Evolutionary conservation across 2,113 vertebrate genomes (phyloP).

Genomic region (Microcebus jonahi): DNA sequence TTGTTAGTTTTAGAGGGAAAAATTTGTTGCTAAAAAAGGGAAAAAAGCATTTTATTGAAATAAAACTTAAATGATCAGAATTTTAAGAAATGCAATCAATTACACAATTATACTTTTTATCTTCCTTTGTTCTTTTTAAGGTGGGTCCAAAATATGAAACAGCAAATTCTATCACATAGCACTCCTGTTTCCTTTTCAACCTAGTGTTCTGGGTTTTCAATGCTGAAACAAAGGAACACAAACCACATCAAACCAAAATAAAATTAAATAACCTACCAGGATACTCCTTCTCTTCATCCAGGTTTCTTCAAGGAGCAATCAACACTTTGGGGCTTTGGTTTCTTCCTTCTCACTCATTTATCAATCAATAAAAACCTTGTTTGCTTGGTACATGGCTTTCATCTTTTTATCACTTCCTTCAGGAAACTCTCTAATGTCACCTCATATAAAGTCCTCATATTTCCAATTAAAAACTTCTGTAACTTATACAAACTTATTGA

Average conservation of each 20-base stretch:
- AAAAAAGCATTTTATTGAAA: conserved; percentile 14
- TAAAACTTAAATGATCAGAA: not conserved
- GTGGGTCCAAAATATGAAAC: not conserved
- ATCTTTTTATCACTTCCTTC: not conserved
- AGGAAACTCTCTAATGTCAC: not conserved
- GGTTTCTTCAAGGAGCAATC: not conserved
- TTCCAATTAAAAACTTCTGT: not conserved
- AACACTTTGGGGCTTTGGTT: not conserved
- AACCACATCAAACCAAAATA: not conserved
- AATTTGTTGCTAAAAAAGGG: not conserved
- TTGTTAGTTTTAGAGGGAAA: not conserved
- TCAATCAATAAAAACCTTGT: not conserved
- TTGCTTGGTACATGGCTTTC: not conserved
- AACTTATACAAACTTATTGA: not conserved
- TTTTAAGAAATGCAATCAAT: not conserved
- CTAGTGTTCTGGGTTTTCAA: not conserved
- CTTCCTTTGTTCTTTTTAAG: not conserved
- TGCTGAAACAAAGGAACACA: conserved; percentile 36
- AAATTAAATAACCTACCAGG: not conserved
- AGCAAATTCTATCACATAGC: not conserved
- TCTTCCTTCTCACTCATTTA: not conserved
- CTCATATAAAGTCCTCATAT: not conserved
- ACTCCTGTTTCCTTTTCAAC: not conserved
- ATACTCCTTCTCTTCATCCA: not conserved
- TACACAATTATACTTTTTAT: not conserved